These are phyloP conservation scores for Gobionotothen gibberifrons DNA, from an alignment of 2,797 vertebrate genomes.

Conservation along the genomic window DNA sequence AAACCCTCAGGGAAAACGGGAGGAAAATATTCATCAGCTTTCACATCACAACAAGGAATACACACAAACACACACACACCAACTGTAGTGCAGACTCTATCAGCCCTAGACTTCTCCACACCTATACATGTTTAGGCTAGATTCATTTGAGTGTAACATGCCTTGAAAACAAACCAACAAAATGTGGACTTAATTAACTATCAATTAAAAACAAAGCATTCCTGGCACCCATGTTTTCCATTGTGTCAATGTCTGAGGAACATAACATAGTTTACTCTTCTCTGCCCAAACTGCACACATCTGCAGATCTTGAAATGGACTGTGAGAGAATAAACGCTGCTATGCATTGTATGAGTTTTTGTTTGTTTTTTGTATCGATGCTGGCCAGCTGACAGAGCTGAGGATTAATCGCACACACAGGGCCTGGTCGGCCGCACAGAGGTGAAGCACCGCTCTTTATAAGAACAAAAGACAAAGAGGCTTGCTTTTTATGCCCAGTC, in stretches of 20 bases:
- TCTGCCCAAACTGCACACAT: constrained; percentile 33
- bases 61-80: background rate
- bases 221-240: background rate
- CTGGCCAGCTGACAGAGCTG: constrained; percentile 55
- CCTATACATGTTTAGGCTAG: background rate
- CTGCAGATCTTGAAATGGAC: constrained; percentile 39
- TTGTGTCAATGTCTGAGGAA: constrained; percentile 13
- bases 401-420: constrained; percentile 61
- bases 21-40: constrained; percentile 49
- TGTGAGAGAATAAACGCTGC: constrained; percentile 1
- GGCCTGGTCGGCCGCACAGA: constrained; percentile 35
- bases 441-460: constrained; percentile 26
- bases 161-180: constrained; percentile 28
- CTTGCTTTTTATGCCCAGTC: constrained; percentile 36
- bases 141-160: constrained; percentile 20
- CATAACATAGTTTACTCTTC: background rate
- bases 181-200: constrained; percentile 18
- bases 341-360: constrained; percentile 51
- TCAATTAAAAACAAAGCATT: constrained; percentile 26
- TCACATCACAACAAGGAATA: constrained; percentile 27
- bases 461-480: constrained; percentile 56
- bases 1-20: constrained; percentile 40
- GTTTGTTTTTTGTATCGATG: constrained; percentile 65
- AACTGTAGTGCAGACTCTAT: background rate
- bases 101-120: background rate